Evolutionary conservation across 2,888 invertebrate species (phyloP), one percentile per base, ranked within the genome.

Genomic region (Machimus rusticus): DNA sequence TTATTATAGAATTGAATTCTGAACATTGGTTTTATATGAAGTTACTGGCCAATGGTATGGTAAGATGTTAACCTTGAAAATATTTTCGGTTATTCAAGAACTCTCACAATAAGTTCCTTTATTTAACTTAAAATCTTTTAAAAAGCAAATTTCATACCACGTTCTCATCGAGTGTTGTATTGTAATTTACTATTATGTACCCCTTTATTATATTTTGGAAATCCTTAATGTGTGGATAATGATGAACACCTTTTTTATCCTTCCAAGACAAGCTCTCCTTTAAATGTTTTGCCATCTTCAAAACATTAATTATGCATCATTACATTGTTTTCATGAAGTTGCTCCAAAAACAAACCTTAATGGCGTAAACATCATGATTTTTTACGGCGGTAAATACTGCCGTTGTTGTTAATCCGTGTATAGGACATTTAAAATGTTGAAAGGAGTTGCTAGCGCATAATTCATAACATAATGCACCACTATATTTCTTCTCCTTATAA

Each of bases 191-290:
- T 55, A 90, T 92, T 14, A 92, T 91, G 87, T 92, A 92, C 90
- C 92, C 90, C 89, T 92, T 92, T 37, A 92, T 91, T 87, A 92
- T 92, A 88, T 91, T 91, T 88, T 92, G 92, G 78, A 92, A 92
- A 74, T 91, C 92, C 86, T 91, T 91, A 16, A 92, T 90, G 84
- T 90, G 91, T 1, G 92, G 92, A 89, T 92, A 92, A 12, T 90
- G 90, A 2, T 90, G 89, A 82, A 89, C 88, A 1, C 92, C 92
- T 28, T 91, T 90, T 81, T 89, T 91, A 88, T 92, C 91, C 16
- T 90, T 90, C 92, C 92, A 92, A 86, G 91, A 91, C 43, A 92
- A 89, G 88, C 91, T 91, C 16, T 86, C 91, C 19, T 90, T 90
- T 37, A 91, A 91, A 84, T 91, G 90, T 74, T 90, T 90, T 2